Percentiles rank a stretch among this genome's conserved stretches.
phyloP scores from a whole-genome alignment of 2,113 vertebrate species.

The Lipotes vexillifer region DNA sequence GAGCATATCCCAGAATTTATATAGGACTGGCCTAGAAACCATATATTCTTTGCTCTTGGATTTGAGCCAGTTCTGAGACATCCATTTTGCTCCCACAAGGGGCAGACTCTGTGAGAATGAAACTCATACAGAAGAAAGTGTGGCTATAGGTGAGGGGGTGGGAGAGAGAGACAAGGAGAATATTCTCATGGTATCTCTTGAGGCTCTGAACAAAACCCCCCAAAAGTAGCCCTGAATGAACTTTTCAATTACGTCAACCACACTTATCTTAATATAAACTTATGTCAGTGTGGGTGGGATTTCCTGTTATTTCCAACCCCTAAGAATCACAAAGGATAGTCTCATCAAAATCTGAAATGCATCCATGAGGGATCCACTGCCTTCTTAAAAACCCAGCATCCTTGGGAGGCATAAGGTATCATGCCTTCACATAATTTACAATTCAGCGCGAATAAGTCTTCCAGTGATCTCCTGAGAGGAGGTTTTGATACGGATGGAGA shows the following conservation, averaged over 20 bases:
- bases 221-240: background rate
- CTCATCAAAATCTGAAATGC: background rate
- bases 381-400: background rate
- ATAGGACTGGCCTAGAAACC: background rate
- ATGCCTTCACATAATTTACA: background rate
- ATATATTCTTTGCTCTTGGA: background rate
- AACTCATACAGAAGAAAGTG: background rate
- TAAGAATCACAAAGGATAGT: background rate
- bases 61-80: background rate
- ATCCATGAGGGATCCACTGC: background rate
- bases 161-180: background rate
- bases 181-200: background rate
- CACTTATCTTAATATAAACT: background rate
- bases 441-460: background rate
- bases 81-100: background rate
- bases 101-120: background rate
- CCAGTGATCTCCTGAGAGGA: background rate
- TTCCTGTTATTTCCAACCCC: background rate
- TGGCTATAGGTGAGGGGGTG: background rate
- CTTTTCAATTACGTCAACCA: background rate
- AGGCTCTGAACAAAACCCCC: background rate
- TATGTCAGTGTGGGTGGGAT: background rate
- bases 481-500: background rate
- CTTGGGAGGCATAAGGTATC: background rate
- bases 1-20: too few species aligned